These are phyloP conservation scores for Beris morrisii DNA, from an alignment of 2,888 invertebrate species.

Conservation along the genomic window DNA sequence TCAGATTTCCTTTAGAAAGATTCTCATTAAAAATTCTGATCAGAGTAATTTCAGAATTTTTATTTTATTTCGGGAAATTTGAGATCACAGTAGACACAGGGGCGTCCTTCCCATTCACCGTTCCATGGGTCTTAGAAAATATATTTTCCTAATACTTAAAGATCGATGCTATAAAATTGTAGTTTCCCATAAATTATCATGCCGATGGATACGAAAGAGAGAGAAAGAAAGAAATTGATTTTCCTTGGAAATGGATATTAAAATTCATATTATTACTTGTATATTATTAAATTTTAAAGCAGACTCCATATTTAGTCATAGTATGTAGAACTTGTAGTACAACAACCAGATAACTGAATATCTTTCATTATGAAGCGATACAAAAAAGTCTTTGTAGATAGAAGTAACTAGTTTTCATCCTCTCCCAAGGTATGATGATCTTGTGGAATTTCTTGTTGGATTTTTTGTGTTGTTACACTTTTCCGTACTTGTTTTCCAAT, in stretches of 20 bases:
- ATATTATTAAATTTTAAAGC: no score
- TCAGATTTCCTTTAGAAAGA: constrained; percentile 3
- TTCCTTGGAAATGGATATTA: constrained; percentile 29
- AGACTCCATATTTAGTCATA: constrained; percentile 24
- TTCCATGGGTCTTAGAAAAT: constrained; percentile 15
- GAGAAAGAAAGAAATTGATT: constrained; percentile 15
- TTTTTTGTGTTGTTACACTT: no score
- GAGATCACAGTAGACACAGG: constrained; percentile 29
- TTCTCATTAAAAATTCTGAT: constrained; percentile 1
- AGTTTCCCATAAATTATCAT: constrained; percentile 32
- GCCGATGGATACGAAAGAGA: background rate
- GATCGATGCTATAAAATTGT: constrained; percentile 22
- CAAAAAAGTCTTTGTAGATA: no score
- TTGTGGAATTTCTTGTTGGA: no score
- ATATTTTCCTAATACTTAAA: constrained; percentile 32
- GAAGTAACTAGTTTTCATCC: no score
- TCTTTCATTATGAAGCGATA: constrained; percentile 10
- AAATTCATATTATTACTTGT: constrained; percentile 19
- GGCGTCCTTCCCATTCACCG: constrained; percentile 23
- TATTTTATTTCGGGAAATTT: constrained; percentile 16
- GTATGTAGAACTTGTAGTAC: constrained; percentile 27
- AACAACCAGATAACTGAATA: constrained; percentile 31
- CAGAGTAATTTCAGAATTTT: background rate
- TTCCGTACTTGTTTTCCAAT: no score
- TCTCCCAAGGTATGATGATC: no score